Percentiles rank a stretch among this genome's conserved stretches.
Conservation (phyloP, 2,113 vertebrate species). For the Strix aluco region DNA sequence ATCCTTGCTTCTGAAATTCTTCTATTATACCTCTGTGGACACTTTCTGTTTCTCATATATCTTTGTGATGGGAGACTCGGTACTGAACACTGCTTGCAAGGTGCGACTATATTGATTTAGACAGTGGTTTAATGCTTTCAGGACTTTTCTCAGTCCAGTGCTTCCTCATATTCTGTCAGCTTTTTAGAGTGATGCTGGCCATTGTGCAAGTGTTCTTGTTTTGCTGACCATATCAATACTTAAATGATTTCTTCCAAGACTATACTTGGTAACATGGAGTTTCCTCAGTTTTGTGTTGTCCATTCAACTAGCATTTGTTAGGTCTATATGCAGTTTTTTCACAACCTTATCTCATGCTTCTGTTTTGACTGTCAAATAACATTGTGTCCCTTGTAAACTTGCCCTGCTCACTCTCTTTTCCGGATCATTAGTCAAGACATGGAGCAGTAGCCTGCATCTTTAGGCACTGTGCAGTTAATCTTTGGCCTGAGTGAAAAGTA, state of each 20-base stretch:
- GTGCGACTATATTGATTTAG: not conserved
- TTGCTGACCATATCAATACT: not conserved
- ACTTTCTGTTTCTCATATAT: not conserved
- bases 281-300: not conserved
- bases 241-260: not conserved
- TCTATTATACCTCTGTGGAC: not conserved
- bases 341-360: not conserved
- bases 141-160: not conserved
- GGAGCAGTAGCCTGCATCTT: not conserved
- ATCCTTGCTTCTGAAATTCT: not conserved
- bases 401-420: not conserved
- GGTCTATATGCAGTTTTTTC: not conserved
- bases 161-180: not conserved
- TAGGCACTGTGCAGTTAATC: not conserved
- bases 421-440: not conserved
- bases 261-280: not conserved
- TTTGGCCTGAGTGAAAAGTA: not conserved
- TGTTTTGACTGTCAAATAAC: slow-evolving; percentile 28
- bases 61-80: not conserved
- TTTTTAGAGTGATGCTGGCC: not conserved
- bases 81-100: not conserved
- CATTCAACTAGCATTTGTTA: not conserved
- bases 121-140: not conserved
- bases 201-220: not conserved
- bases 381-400: not conserved